A percentile compares a stretch with the other conserved stretches of the same genome.
phyloP scores from a whole-genome alignment of 2,888 invertebrate genomes.

The Melanotus villosus region DNA sequence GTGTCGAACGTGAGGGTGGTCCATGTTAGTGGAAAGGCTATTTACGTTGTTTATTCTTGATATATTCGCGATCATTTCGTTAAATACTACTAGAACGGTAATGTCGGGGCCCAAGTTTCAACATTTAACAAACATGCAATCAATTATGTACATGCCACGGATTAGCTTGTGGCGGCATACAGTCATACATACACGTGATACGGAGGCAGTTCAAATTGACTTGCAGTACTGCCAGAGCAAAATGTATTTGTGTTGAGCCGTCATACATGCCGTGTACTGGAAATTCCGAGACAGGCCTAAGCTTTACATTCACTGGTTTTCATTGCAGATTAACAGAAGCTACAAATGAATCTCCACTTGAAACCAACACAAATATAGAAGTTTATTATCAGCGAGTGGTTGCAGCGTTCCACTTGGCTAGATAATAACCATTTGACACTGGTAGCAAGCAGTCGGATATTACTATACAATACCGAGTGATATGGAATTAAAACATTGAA shows the following conservation, averaged over 20 bases:
- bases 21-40: conserved; percentile 14
- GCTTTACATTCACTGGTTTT: conserved; percentile 63
- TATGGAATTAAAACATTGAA: conserved; percentile 67
- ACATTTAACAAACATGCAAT: conserved; percentile 56
- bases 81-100: conserved; percentile 13
- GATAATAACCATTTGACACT: conserved; percentile 51
- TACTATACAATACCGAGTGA: conserved; percentile 64
- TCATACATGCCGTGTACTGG: conserved; percentile 66
- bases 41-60: not conserved
- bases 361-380: conserved; percentile 50
- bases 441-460: conserved; percentile 66
- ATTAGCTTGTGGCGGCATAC: conserved; percentile 62
- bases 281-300: conserved; percentile 64
- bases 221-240: conserved; percentile 64
- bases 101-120: conserved; percentile 50
- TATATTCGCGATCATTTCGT: not conserved
- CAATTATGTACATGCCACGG: conserved; percentile 47
- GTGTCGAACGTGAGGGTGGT: conserved; percentile 7
- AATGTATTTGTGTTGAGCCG: conserved; percentile 68
- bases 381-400: conserved; percentile 50
- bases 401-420: conserved; percentile 41
- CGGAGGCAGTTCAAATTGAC: conserved; percentile 62
- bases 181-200: conserved; percentile 63
- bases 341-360: conserved; percentile 51
- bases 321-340: conserved; percentile 62